A percentile compares a stretch with the other conserved stretches of the same genome.
These are phyloP conservation scores for Harpegnathos saltator DNA, from an alignment of 1,140 invertebrate species.

Conservation along the genomic window DNA sequence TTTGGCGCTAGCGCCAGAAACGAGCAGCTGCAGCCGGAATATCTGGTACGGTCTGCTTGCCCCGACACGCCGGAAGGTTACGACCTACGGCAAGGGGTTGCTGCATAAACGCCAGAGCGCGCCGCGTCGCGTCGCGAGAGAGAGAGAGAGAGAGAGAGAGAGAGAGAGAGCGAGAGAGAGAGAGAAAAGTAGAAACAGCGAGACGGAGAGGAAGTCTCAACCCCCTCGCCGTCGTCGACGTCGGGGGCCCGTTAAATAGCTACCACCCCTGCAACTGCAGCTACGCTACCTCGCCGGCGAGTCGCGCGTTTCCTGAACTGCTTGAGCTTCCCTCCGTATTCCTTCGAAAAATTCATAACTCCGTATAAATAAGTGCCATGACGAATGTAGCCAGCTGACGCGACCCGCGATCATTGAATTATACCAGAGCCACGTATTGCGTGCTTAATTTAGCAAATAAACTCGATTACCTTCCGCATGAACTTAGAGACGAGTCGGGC, in stretches of 20 bases:
- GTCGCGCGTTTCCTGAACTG: conserved; percentile 1
- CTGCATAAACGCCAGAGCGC: conserved; percentile 55
- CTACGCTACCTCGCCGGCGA: conserved; percentile 19
- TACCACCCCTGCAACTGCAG: conserved; percentile 4
- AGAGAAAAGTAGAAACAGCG: conserved; percentile 8
- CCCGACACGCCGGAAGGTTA: conserved; percentile 73
- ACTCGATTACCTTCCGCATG: too few species aligned
- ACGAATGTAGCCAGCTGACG: conserved; percentile 58
- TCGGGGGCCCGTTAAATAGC: conserved; percentile 36
- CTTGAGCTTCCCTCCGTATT: conserved; percentile 17
- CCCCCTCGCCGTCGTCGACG: not conserved
- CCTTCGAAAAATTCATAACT: conserved; percentile 68
- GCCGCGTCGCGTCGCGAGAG: not conserved
- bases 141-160: conserved; percentile 5
- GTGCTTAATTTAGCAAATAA: too few species aligned
- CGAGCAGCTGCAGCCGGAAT: conserved; percentile 62
- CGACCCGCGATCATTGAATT: conserved; percentile 63
- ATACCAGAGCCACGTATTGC: conserved; percentile 11
- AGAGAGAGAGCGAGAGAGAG: conserved; percentile 35
- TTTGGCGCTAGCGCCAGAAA: conserved; percentile 53
- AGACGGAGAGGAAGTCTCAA: conserved; percentile 26
- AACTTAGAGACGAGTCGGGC: too few species aligned
- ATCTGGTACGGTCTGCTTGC: conserved; percentile 71
- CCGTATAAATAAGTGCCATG: conserved; percentile 36
- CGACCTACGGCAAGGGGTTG: conserved; percentile 70